Evolutionary conservation across 2,888 invertebrate species (phyloP), one percentile per base, ranked within the genome.

Genomic region (Cotesia congregata): DNA sequence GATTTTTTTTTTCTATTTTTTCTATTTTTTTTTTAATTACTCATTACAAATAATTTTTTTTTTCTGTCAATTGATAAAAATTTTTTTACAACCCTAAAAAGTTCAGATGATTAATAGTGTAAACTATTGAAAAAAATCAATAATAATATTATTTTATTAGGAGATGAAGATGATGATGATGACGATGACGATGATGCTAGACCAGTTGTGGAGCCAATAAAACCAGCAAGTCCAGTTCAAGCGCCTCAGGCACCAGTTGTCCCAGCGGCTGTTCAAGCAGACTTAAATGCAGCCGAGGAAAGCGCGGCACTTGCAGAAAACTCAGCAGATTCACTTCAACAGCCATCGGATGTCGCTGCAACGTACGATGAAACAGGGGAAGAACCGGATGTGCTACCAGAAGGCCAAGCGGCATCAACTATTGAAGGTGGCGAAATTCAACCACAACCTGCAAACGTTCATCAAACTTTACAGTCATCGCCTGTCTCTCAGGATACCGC

Each of bases 161-260:
- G 85, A 73, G 90, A 90, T 79, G 92, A 93, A 80, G 93, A 92
- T 77, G 93, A 92, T 70, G 94, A 94, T 77, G 92, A 92, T 70
- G 92, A 91, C 67, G 91, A 91, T 71, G 91, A 91, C 7, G 91
- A 92, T 69, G 92, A 91, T 64, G 90, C 90, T 6, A 89, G 87
- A 41, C 91, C 91, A 0, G 86, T 85, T 0, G 84, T 83, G 6
- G 81, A 83, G 70, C 82, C 82, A 6, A 78, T 83, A 3, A 70
- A 77, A 61, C 61, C 74, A 71, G 77, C 77, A 17, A 65, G 65
- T 71, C 77, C 77, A 71, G 73, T 70, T 15, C 81, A 83, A 17
- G 79, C 90, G 5, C 75, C 80, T 5, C 79, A 80, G 20, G 75
- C 73, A 78, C 83, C 82, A 0, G 80, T 83, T 5, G 82, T 88